phyloP scores from a whole-genome alignment of 2,888 invertebrate genomes.

The Malthinus seriepunctatus region DNA sequence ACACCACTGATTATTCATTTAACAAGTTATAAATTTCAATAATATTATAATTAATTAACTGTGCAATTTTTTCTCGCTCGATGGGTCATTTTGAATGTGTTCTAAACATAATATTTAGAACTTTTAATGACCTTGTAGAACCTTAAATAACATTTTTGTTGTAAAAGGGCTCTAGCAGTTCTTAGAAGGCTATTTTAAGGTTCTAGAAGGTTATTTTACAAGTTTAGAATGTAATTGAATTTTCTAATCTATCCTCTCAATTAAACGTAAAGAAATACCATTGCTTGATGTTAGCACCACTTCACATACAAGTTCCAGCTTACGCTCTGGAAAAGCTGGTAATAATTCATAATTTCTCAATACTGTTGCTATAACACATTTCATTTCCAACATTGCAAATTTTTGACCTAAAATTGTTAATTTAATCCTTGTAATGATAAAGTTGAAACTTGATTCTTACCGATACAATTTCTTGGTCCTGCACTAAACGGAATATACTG shows the following conservation, averaged over 20 bases:
- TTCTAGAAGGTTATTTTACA: no score
- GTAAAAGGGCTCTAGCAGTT: no score
- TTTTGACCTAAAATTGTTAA: conserved; percentile 48
- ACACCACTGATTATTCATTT: no score
- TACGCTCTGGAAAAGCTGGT: conserved; percentile 43
- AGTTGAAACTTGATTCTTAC: conserved; percentile 38
- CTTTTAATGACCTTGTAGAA: no score
- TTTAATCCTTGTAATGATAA: conserved; percentile 59
- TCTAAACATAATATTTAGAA: no score
- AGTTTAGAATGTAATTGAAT: neutral
- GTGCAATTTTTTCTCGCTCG: no score
- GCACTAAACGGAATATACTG: conserved; percentile 66
- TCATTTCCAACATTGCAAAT: conserved; percentile 59
- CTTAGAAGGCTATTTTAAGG: no score
- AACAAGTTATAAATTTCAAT: no score
- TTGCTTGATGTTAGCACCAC: conserved; percentile 57
- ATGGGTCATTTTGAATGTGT: no score
- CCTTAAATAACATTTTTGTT: no score
- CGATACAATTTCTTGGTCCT: conserved; percentile 66
- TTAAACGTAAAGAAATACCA: conserved; percentile 52
- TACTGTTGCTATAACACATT: conserved; percentile 55
- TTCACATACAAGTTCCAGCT: conserved; percentile 54
- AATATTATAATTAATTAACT: no score
- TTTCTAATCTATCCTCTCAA: conserved; percentile 16
- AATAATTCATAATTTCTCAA: conserved; percentile 54